These are phyloP conservation scores for Lacerta bilineata DNA, from an alignment of 2,797 vertebrate genomes.

Conservation along the genomic window DNA sequence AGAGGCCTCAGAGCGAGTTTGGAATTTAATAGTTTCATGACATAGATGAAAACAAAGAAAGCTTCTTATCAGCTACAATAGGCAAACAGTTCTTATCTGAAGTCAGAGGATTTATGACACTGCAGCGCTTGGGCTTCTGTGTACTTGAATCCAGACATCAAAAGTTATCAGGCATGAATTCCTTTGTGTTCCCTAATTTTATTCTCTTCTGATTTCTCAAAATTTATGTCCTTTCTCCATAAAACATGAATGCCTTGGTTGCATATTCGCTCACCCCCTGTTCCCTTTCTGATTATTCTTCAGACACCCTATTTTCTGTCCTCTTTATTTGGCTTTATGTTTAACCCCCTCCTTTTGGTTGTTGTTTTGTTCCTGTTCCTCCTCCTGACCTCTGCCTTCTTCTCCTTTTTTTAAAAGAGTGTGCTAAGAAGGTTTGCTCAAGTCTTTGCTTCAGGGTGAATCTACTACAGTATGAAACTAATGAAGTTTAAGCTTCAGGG, in stretches of 20 bases:
- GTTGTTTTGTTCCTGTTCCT: neutral
- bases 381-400: neutral
- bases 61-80: conserved; percentile 18
- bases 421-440: neutral
- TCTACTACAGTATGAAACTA: too few species aligned
- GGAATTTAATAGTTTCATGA: conserved; percentile 9
- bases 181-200: conserved; percentile 28
- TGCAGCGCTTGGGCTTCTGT: neutral
- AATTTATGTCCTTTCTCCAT: neutral
- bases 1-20: neutral
- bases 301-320: conserved; percentile 1
- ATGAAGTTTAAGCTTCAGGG: too few species aligned
- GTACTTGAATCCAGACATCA: neutral
- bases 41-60: neutral
- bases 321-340: neutral
- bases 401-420: neutral
- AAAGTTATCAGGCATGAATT: conserved; percentile 12
- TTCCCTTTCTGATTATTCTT: conserved; percentile 11
- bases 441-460: too few species aligned
- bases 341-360: neutral
- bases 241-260: conserved; percentile 20
- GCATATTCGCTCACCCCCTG: neutral
- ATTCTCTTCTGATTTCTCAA: conserved; percentile 1
- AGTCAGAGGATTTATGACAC: conserved; percentile 9
- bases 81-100: conserved; percentile 24